Conservation (phyloP, 2,113 vertebrate species). For the Sporophila hypoxantha region DNA sequence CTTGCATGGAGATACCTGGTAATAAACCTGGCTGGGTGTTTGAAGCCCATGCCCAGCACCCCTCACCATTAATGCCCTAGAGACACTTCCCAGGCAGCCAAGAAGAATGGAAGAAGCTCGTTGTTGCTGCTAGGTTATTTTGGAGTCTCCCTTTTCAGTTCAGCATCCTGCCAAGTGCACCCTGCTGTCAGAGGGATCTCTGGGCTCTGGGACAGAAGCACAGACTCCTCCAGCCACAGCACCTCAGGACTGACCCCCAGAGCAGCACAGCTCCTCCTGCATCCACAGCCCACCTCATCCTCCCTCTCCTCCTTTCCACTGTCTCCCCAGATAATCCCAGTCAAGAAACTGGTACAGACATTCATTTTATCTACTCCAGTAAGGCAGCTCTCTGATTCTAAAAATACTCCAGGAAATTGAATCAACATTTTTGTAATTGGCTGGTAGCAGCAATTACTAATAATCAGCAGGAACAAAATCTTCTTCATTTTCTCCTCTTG, state of each 20-base stretch:
- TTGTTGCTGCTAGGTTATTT: not conserved
- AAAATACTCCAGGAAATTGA: constrained; percentile 31
- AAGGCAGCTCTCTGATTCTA: not conserved
- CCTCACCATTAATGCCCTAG: not conserved
- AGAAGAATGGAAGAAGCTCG: not conserved
- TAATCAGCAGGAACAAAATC: constrained; percentile 22
- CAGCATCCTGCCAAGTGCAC: not conserved
- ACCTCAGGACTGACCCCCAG: not conserved
- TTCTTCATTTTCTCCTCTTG: constrained; percentile 6
- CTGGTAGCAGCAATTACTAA: constrained; percentile 34
- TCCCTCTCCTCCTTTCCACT: not conserved
- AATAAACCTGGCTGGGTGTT: not conserved
- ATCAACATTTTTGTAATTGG: constrained; percentile 32
- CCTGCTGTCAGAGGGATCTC: not conserved
- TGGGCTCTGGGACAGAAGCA: not conserved
- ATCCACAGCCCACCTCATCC: not conserved
- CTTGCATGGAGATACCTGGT: not conserved
- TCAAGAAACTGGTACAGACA: not conserved
- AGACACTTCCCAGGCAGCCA: not conserved
- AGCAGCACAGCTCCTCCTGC: not conserved
- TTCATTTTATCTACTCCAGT: not conserved
- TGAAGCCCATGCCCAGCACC: not conserved
- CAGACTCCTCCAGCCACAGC: not conserved
- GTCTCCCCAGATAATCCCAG: not conserved
- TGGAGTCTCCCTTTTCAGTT: not conserved